Evolutionary conservation across 1,140 invertebrate species (phyloP).

Genomic region (Mylabris phalerata): DNA sequence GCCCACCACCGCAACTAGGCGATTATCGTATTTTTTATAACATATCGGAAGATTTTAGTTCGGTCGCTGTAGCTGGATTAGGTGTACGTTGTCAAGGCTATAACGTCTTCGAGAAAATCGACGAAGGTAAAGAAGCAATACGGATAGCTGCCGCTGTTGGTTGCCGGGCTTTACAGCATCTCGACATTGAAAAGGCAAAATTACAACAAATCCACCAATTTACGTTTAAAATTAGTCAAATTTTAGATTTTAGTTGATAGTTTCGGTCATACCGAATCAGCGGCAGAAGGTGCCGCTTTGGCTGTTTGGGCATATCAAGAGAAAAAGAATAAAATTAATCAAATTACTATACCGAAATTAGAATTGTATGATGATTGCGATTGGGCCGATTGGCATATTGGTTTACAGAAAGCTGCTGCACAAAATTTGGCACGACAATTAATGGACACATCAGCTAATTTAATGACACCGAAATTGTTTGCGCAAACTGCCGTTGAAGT

Average conservation of each 20-base stretch:
- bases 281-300: constrained; percentile 63
- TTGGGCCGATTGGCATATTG: constrained; percentile 49
- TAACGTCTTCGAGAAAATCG: constrained; percentile 58
- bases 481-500: constrained; percentile 46
- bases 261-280: constrained; percentile 65
- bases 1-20: constrained; percentile 45
- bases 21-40: constrained; percentile 54
- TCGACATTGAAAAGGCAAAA: constrained; percentile 43
- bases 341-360: constrained; percentile 44
- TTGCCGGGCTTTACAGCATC: constrained; percentile 50
- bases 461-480: constrained; percentile 57
- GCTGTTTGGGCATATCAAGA: constrained; percentile 60
- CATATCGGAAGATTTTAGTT: constrained; percentile 53
- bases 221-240: too few species aligned
- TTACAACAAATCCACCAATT: too few species aligned
- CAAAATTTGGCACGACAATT: constrained; percentile 56
- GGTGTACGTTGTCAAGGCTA: constrained; percentile 57
- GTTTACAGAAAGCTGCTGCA: constrained; percentile 50
- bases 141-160: constrained; percentile 50
- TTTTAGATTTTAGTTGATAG: constrained; percentile 56
- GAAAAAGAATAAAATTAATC: constrained; percentile 49
- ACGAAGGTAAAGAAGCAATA: constrained; percentile 63
- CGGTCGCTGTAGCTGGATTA: constrained; percentile 61
- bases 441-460: constrained; percentile 58
- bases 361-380: constrained; percentile 45